Percentiles rank a stretch among this genome's conserved stretches.
These are phyloP conservation scores for Hermatobates lingyangjiaoensis DNA, from an alignment of 1,140 invertebrate species.

Conservation along the genomic window DNA sequence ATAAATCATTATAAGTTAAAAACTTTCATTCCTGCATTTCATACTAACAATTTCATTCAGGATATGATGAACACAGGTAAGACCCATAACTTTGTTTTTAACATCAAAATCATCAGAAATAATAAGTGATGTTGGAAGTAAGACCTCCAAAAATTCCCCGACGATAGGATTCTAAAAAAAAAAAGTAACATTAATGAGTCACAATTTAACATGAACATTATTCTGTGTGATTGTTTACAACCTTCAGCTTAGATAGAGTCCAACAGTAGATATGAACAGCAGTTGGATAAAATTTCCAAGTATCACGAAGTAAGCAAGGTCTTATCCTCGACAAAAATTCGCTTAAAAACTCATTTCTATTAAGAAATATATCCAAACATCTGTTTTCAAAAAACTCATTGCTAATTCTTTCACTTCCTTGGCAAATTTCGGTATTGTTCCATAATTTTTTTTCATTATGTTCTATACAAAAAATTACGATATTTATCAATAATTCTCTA, in stretches of 20 bases:
- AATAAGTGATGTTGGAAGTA: slow-evolving; percentile 11
- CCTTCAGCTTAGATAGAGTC: slow-evolving; percentile 23
- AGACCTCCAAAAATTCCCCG: slow-evolving; percentile 2
- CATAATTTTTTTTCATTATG: no score
- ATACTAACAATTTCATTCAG: slow-evolving; percentile 11
- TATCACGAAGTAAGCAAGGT: slow-evolving; percentile 25
- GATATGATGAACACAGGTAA: slow-evolving; percentile 10
- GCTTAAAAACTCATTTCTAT: no score
- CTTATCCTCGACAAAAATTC: slow-evolving; percentile 21
- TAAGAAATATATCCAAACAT: no score
- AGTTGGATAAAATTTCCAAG: slow-evolving; percentile 28
- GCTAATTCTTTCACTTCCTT: no score
- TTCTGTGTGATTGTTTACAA: no score
- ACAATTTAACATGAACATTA: background rate
- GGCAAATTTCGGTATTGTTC: no score
- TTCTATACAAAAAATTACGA: no score
- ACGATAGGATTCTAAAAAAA: slow-evolving; percentile 8
- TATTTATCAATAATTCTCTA: no score
- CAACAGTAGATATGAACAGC: slow-evolving; percentile 26
- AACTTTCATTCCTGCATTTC: no score
- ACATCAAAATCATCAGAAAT: slow-evolving; percentile 10
- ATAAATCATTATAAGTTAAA: no score
- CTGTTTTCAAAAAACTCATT: no score
- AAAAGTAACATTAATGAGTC: background rate
- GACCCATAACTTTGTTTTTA: slow-evolving; percentile 7